Conservation (phyloP, 2,797 vertebrate genomes). For the Apogon talboti region DNA sequence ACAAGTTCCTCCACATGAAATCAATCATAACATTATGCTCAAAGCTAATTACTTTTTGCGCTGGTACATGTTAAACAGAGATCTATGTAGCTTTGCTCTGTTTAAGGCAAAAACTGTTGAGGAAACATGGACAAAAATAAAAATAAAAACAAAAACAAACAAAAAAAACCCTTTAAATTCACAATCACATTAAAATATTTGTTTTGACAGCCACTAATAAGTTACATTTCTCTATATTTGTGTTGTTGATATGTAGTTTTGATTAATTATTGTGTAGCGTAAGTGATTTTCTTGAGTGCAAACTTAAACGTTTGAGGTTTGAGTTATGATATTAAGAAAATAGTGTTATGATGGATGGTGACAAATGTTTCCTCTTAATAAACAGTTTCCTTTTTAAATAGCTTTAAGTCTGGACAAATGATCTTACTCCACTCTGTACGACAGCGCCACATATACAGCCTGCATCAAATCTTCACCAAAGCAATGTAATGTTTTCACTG, state of each 20-base stretch:
- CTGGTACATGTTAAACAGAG: slow-evolving; percentile 36
- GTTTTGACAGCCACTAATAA: too few species aligned
- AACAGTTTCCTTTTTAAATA: background rate
- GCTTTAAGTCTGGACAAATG: background rate
- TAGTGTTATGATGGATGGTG: background rate
- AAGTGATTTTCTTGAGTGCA: background rate
- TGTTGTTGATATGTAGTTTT: too few species aligned
- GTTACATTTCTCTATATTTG: too few species aligned
- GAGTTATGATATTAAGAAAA: slow-evolving; percentile 3
- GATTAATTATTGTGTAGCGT: too few species aligned
- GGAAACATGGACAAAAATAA: too few species aligned
- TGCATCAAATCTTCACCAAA: background rate
- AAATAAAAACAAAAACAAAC: slow-evolving; percentile 1
- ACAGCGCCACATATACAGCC: background rate
- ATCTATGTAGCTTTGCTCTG: slow-evolving; percentile 40
- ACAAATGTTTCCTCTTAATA: background rate
- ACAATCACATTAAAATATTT: too few species aligned
- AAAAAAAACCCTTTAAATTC: too few species aligned
- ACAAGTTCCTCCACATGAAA: slow-evolving; percentile 43
- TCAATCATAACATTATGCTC: slow-evolving; percentile 69
- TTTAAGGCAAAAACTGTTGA: too few species aligned
- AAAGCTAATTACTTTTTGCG: slow-evolving; percentile 64
- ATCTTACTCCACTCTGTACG: background rate
- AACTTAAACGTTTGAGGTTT: background rate
- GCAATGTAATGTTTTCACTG: slow-evolving; percentile 6